Percentiles rank a stretch among this genome's conserved stretches.
phyloP scores from a whole-genome alignment of 2,797 vertebrate species.

The Tapera naevia region DNA sequence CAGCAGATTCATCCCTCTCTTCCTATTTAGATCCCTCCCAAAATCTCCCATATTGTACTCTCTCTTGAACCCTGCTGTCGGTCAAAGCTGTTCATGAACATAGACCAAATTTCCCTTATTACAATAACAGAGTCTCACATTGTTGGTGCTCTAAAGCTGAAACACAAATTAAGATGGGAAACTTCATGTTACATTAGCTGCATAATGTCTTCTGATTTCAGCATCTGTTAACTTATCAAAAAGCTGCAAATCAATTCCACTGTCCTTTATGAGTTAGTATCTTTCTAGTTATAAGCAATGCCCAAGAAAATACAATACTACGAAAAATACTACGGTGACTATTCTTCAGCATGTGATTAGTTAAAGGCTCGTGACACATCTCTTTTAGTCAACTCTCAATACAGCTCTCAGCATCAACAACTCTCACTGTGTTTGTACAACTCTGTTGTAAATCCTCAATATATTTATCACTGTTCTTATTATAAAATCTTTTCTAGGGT shows the following conservation, averaged over 20 bases:
- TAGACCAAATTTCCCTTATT: not conserved
- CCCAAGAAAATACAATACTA: not conserved
- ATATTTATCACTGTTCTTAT: not conserved
- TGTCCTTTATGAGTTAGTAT: not conserved
- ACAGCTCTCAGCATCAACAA: not conserved
- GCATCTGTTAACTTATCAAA: not conserved
- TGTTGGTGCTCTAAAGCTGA: not conserved
- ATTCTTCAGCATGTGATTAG: not conserved
- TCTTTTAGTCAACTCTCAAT: not conserved
- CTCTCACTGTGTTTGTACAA: not conserved
- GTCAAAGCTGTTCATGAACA: not conserved
- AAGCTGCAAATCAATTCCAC: not conserved
- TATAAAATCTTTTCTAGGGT: not conserved
- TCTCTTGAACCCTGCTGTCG: not conserved
- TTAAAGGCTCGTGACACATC: not conserved
- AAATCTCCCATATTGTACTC: not conserved
- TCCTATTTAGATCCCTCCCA: not conserved
- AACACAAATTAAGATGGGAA: not conserved
- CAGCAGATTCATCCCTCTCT: not conserved
- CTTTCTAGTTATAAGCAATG: not conserved
- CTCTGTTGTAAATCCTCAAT: not conserved
- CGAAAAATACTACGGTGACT: not conserved
- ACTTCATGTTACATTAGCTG: not conserved
- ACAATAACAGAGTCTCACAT: fast-evolving
- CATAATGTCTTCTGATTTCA: not conserved